Conservation (phyloP, 2,797 vertebrate genomes). For the Erpetoichthys calabaricus region DNA sequence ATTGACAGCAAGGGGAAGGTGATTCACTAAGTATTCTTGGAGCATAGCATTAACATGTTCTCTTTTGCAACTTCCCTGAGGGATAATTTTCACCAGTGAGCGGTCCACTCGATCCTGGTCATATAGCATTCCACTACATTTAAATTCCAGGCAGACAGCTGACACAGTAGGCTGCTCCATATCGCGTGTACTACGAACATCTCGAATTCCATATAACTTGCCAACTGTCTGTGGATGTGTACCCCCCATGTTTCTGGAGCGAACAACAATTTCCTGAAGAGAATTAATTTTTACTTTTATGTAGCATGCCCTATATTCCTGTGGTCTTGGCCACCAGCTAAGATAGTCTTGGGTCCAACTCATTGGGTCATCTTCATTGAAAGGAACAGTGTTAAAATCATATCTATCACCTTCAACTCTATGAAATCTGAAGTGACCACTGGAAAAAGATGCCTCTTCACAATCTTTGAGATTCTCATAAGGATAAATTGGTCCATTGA, state of each 20-base stretch:
- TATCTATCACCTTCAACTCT: slow-evolving; percentile 85
- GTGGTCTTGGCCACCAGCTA: slow-evolving; percentile 95
- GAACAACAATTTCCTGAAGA: slow-evolving; percentile 73
- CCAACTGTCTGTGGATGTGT: slow-evolving; percentile 82
- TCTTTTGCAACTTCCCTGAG: slow-evolving; percentile 81
- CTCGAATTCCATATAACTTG: slow-evolving; percentile 80
- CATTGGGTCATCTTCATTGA: slow-evolving; percentile 91
- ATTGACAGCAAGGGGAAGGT: slow-evolving; percentile 85
- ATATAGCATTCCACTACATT: slow-evolving; percentile 92
- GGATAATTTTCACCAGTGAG: slow-evolving; percentile 80
- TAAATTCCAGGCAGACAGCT: slow-evolving; percentile 86
- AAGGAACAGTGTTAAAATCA: slow-evolving; percentile 88
- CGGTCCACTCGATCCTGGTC: slow-evolving; percentile 91
- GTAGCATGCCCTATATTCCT: slow-evolving; percentile 91
- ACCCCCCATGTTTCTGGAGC: slow-evolving; percentile 89
- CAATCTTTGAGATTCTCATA: slow-evolving; percentile 79
- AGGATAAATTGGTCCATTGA: slow-evolving; percentile 81
- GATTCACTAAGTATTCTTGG: slow-evolving; percentile 92
- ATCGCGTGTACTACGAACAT: slow-evolving; percentile 78
- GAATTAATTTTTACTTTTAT: slow-evolving; percentile 81
- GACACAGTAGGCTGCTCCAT: slow-evolving; percentile 55
- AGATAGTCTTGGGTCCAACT: slow-evolving; percentile 95
- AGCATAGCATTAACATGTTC: slow-evolving; percentile 80
- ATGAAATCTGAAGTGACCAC: slow-evolving; percentile 86
- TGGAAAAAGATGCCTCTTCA: slow-evolving; percentile 72